Evolutionary conservation across 2,888 invertebrate genomes (phyloP).

Genomic region (Trachelus tabidus): DNA sequence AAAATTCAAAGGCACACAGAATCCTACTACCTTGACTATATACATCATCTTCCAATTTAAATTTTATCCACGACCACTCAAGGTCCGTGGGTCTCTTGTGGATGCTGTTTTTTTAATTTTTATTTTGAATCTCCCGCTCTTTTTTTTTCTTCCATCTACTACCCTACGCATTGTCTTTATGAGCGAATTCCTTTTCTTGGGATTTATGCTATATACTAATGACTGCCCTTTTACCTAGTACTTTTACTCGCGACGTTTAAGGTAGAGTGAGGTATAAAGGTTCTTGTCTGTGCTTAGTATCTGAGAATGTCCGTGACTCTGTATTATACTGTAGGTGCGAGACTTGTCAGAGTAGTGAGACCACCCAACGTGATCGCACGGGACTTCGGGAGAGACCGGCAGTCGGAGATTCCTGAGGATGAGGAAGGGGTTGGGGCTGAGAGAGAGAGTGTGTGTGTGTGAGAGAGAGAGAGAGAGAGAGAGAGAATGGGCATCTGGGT

Average conservation of each 20-base stretch:
- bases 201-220: background rate
- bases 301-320: background rate
- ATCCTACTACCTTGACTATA: background rate
- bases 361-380: slow-evolving; percentile 66
- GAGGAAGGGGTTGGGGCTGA: slow-evolving; percentile 12
- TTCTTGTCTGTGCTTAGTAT: background rate
- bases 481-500: slow-evolving; percentile 44
- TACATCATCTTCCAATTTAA: background rate
- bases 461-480: slow-evolving; percentile 28
- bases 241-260: background rate
- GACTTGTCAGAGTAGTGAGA: slow-evolving; percentile 55
- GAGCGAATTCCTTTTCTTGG: background rate
- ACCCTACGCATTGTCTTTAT: background rate
- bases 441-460: no score
- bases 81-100: background rate
- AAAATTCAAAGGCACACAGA: background rate
- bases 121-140: background rate
- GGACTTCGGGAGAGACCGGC: slow-evolving; percentile 44
- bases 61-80: background rate
- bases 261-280: background rate
- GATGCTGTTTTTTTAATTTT: background rate
- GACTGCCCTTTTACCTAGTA: background rate
- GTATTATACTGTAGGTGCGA: background rate
- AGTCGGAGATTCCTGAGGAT: slow-evolving; percentile 18
- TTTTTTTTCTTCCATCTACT: background rate